Evolutionary conservation across 2,797 vertebrate species (phyloP), one percentile per base, ranked within the genome.

Genomic region (Parotocinclus haroldoi): DNA sequence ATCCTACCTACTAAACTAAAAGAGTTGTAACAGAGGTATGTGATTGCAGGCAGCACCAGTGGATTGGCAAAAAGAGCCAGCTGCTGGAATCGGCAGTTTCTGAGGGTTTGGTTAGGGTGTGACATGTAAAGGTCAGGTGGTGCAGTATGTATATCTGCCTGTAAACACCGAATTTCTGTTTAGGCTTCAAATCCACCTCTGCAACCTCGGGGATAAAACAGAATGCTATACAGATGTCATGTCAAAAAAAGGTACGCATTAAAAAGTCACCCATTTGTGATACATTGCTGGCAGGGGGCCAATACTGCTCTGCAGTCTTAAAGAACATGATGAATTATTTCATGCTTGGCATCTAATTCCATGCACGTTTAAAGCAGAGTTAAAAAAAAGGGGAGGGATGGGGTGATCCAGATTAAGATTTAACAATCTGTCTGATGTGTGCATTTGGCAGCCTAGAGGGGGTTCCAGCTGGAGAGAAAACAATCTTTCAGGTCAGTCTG

Each of bases 401-500:
- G n/a, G n/a, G n/a, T 64, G 44, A 38, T 51, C 56, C 58, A 56
- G 57, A 60, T 66, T 69, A 53, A 38, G 19, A 45, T 50, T 61
- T 63, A 69, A 65, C 56, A 52, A 59, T 40, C 62, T 16, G 69
- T 62, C 48, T 51, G 49, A 38, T 55, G 56, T 60, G 51, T 61
- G 69, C 55, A 66, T 54, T 70, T 63, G 71, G 65, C 70, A 38
- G 53, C 48, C 14, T 48, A 45, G 57, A 27, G 53, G 55, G 58
- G 54, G 39, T 18, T 66, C 56, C 59, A 60, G 50, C 63, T 65
- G 59, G 60, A 70, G 51, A 58, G 56, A 65, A 60, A 73, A 66
- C 73, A 70, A 64, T 75, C 48, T 65, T 65, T 74, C 72, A 72
- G 64, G 58, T 66, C 75, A 66, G 65, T 53, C 72, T 64, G 55